These are phyloP conservation scores for Rhodinocichla rosea DNA, from an alignment of 2,113 vertebrate species.

Conservation along the genomic window DNA sequence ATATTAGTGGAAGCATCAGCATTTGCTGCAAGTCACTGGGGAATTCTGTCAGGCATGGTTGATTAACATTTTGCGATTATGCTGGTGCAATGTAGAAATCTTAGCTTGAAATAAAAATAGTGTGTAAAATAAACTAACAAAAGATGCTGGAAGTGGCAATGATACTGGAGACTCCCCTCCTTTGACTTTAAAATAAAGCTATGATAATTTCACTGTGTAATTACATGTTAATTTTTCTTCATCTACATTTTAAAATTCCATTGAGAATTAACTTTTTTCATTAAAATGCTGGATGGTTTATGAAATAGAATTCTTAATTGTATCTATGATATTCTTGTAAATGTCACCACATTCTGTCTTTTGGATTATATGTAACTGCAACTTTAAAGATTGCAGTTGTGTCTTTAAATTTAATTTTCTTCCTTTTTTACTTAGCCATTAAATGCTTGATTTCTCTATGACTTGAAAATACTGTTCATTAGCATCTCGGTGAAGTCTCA, in stretches of 20 bases:
- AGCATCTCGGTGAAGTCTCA: neutral
- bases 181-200: slow-evolving; percentile 49
- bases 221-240: slow-evolving; percentile 64
- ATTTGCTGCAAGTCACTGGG: neutral
- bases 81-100: neutral
- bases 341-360: slow-evolving; percentile 38
- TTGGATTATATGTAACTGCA: neutral
- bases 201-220: slow-evolving; percentile 51
- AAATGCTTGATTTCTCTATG: slow-evolving; percentile 19
- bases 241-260: slow-evolving; percentile 63
- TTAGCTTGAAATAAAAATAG: slow-evolving; percentile 19
- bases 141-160: neutral
- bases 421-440: neutral
- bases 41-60: slow-evolving; percentile 8
- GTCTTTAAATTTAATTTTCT: slow-evolving; percentile 57
- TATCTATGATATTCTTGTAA: slow-evolving; percentile 46
- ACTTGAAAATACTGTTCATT: slow-evolving; percentile 10
- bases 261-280: slow-evolving; percentile 63
- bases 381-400: slow-evolving; percentile 38
- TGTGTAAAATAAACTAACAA: slow-evolving; percentile 47
- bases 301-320: slow-evolving; percentile 56
- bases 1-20: slow-evolving; percentile 14
- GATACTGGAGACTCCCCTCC: slow-evolving; percentile 3
- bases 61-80: slow-evolving; percentile 33
- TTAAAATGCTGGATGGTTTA: slow-evolving; percentile 58